phyloP scores from a whole-genome alignment of 2,888 invertebrate genomes.

The Rhorus exstirpatorius region DNA sequence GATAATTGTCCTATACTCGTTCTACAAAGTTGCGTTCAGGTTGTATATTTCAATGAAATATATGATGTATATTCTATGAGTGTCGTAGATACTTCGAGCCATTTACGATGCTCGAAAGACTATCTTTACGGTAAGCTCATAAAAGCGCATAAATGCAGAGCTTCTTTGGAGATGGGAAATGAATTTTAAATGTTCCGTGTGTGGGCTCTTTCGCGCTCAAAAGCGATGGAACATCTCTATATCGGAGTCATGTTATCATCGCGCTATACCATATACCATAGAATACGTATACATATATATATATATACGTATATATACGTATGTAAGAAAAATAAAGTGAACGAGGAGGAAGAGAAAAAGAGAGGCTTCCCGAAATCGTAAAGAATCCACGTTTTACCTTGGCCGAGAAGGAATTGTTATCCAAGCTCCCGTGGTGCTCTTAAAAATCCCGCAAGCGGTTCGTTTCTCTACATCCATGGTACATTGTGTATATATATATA shows the following conservation, averaged over 20 bases:
- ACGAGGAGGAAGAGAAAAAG: constrained; percentile 28
- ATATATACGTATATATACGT: constrained; percentile 2
- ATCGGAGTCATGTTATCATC: constrained; percentile 57
- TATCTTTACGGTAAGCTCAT: constrained; percentile 25
- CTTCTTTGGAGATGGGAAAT: constrained; percentile 39
- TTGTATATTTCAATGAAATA: no score
- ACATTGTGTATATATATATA: no score
- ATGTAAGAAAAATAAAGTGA: constrained; percentile 37
- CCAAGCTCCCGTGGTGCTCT: constrained; percentile 63
- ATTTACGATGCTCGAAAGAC: not conserved
- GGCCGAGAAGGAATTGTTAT: constrained; percentile 68
- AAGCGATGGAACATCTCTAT: constrained; percentile 49
- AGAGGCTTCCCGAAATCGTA: constrained; percentile 65
- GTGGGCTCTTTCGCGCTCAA: constrained; percentile 7
- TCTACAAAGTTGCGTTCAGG: no score
- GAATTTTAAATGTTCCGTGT: constrained; percentile 58
- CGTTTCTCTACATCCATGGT: constrained; percentile 34
- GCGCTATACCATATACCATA: constrained; percentile 8
- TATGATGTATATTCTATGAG: not conserved
- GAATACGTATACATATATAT: constrained; percentile 24
- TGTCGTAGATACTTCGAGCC: not conserved
- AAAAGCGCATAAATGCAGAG: constrained; percentile 37
- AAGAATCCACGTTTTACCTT: constrained; percentile 69
- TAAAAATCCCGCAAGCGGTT: constrained; percentile 66
- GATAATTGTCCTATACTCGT: no score